A percentile compares a stretch with the other conserved stretches of the same genome.
These are phyloP conservation scores for Chaenogobius annularis DNA, from an alignment of 2,113 vertebrate species.

Conservation along the genomic window DNA sequence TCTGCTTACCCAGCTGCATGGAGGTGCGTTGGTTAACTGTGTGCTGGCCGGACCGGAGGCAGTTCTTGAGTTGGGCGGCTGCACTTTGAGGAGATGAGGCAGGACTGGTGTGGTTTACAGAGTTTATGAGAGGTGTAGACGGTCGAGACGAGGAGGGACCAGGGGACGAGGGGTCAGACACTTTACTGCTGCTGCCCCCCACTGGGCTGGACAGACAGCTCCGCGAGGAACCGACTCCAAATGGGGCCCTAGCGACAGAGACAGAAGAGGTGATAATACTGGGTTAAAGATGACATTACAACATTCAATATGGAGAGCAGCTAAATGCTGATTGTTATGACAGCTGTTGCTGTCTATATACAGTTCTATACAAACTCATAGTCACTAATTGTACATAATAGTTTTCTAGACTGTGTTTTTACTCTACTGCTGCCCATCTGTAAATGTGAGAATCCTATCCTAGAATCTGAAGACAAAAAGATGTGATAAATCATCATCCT, in stretches of 20 bases:
- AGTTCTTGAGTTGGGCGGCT: slow-evolving; percentile 82
- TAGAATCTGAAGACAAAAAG: no score
- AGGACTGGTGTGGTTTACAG: slow-evolving; percentile 55
- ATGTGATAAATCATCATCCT: no score
- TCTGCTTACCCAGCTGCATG: slow-evolving; percentile 83
- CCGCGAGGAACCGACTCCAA: slow-evolving; percentile 77
- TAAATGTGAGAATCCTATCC: no score
- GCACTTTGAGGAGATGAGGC: slow-evolving; percentile 79
- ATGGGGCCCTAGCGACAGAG: slow-evolving; percentile 80
- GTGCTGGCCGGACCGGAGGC: slow-evolving; percentile 84
- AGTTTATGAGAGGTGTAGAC: slow-evolving; percentile 70
- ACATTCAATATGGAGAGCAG: not conserved
- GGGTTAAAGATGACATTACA: not conserved
- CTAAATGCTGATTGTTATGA: no score
- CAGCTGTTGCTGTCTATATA: no score
- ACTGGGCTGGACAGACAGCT: slow-evolving; percentile 75
- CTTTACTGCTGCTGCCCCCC: slow-evolving; percentile 61
- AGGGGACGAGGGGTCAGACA: slow-evolving; percentile 72
- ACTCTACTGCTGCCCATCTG: no score
- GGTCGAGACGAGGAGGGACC: slow-evolving; percentile 72
- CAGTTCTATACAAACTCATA: no score
- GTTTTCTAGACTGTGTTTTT: no score
- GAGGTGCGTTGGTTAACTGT: slow-evolving; percentile 77
- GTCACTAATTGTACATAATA: no score
- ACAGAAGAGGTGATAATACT: slow-evolving; percentile 1